Conservation (phyloP, 1,140 invertebrate genomes). For the Drosophila parvula region DNA sequence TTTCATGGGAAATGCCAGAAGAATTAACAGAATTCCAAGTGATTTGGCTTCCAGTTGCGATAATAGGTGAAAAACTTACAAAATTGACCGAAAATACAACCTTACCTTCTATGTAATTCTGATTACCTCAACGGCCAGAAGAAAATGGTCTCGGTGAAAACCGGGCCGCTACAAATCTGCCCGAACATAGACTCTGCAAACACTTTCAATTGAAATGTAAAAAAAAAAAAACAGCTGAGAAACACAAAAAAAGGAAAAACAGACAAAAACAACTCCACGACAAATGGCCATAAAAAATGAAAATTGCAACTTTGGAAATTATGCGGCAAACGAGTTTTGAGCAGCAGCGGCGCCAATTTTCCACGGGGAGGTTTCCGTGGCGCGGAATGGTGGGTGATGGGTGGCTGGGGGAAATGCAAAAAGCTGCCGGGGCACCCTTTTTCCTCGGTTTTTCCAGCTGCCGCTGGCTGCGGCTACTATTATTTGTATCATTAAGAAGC, state of each 20-base stretch:
- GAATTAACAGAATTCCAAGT: not conserved
- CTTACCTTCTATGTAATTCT: slow-evolving; percentile 45
- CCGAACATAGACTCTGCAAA: slow-evolving; percentile 39
- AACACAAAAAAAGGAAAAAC: slow-evolving; percentile 4
- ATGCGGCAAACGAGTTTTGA: slow-evolving; percentile 68
- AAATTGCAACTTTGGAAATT: slow-evolving; percentile 74
- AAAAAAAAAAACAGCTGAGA: slow-evolving; percentile 11
- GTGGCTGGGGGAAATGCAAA: slow-evolving; percentile 19
- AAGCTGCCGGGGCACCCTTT: slow-evolving; percentile 31
- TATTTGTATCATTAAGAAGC: slow-evolving; percentile 65
- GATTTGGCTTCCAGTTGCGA: not conserved
- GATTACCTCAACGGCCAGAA: slow-evolving; percentile 53
- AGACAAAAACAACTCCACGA: slow-evolving; percentile 32
- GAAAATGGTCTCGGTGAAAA: slow-evolving; percentile 14
- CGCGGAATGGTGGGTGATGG: not conserved
- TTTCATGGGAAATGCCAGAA: not conserved
- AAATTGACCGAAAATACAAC: slow-evolving; percentile 31
- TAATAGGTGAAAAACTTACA: not conserved
- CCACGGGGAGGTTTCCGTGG: slow-evolving; percentile 22
- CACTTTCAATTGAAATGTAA: slow-evolving; percentile 53
- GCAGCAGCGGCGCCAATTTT: slow-evolving; percentile 46
- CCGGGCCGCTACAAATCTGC: slow-evolving; percentile 1
- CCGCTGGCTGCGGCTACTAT: slow-evolving; percentile 24
- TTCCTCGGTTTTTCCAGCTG: slow-evolving; percentile 33
- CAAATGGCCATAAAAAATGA: slow-evolving; percentile 66